Conservation (phyloP, 2,113 vertebrate species). For the Myocastor coypus region DNA sequence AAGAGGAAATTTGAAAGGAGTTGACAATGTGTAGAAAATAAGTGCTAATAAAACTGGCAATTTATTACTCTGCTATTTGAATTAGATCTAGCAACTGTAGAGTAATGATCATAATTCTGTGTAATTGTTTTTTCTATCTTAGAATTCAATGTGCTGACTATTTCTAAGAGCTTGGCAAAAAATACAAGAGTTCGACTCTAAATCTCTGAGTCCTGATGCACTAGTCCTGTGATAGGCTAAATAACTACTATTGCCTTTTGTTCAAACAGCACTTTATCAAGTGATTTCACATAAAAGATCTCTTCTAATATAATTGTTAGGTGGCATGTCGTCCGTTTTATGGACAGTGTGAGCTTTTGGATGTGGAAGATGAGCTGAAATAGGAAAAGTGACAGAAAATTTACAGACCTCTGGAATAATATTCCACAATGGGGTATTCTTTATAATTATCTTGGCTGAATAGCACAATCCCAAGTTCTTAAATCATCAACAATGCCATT, state of each 20-base stretch:
- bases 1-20: not conserved
- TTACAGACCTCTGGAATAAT: conserved; percentile 62
- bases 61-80: not conserved
- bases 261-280: not conserved
- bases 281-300: conserved; percentile 53
- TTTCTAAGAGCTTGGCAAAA: not conserved
- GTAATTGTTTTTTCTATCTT: not conserved
- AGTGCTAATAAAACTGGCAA: not conserved
- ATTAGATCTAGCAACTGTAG: not conserved
- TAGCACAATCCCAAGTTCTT: conserved; percentile 68
- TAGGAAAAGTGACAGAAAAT: conserved; percentile 73
- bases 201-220: not conserved
- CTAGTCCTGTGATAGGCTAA: not conserved
- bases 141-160: not conserved
- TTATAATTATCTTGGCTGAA: conserved; percentile 67
- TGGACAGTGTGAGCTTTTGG: conserved; percentile 38
- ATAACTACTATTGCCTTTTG: not conserved
- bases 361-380: conserved; percentile 70
- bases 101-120: not conserved
- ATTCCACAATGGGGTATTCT: conserved; percentile 66
- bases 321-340: conserved; percentile 54
- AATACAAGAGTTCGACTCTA: not conserved
- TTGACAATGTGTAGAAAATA: not conserved
- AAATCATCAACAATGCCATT: conserved; percentile 77
- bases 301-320: conserved; percentile 35